phyloP scores from a whole-genome alignment of 2,797 vertebrate genomes.

The Rhinella marina region DNA sequence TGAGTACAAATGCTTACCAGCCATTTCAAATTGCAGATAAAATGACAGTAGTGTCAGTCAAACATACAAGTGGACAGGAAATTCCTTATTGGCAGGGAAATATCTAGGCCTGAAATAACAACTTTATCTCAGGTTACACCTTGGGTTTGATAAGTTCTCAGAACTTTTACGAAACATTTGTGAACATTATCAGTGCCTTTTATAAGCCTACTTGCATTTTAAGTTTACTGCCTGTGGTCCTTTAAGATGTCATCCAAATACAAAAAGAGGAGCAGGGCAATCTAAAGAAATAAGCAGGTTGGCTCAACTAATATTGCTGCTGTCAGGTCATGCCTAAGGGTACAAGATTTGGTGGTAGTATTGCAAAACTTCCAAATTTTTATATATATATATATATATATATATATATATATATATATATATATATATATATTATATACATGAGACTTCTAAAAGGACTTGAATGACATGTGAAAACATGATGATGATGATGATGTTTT shows the following conservation, averaged over 20 bases:
- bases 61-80: neutral
- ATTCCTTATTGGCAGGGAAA: neutral
- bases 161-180: neutral
- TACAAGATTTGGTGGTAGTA: too few species aligned
- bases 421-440: too few species aligned
- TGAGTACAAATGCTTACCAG: neutral
- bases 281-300: too few species aligned
- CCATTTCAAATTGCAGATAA: neutral
- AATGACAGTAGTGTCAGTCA: neutral
- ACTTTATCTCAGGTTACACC: neutral
- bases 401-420: too few species aligned
- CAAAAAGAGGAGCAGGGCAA: too few species aligned
- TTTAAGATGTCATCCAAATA: neutral
- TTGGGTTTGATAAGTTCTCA: neutral
- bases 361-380: too few species aligned
- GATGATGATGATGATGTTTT: neutral
- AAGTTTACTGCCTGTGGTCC: neutral
- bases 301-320: too few species aligned
- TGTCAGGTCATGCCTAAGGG: too few species aligned
- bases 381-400: too few species aligned
- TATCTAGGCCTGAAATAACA: neutral
- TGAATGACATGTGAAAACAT: neutral
- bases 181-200: neutral
- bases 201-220: neutral
- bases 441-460: neutral